Evolutionary conservation across 2,888 invertebrate genomes (phyloP).

Genomic region (Cactoblastis cactorum): DNA sequence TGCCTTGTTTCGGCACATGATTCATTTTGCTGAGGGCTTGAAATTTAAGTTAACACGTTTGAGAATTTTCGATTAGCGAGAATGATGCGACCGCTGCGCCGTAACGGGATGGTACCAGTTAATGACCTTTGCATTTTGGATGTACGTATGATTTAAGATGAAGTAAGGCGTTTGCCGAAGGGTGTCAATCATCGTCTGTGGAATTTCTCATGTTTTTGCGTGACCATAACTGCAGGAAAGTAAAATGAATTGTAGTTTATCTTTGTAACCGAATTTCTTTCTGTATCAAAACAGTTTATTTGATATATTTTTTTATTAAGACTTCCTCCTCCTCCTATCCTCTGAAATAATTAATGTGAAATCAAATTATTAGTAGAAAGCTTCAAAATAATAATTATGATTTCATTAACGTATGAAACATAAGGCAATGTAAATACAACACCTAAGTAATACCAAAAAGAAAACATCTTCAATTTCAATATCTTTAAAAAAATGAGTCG

Average conservation of each 20-base stretch:
- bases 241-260: neutral
- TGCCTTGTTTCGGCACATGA: constrained; percentile 61
- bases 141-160: constrained; percentile 10
- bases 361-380: too few relatives aligned
- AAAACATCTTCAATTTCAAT: too few relatives aligned
- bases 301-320: too few relatives aligned
- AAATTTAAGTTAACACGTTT: constrained; percentile 61
- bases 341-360: too few relatives aligned
- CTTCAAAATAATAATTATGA: too few relatives aligned
- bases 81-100: constrained; percentile 59
- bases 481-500: too few relatives aligned
- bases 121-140: constrained; percentile 32
- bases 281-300: too few relatives aligned
- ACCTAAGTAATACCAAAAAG: too few relatives aligned
- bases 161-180: constrained; percentile 2
- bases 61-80: constrained; percentile 66
- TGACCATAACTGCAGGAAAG: neutral
- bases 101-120: constrained; percentile 53
- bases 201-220: constrained; percentile 1
- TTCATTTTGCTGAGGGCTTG: constrained; percentile 64
- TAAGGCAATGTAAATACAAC: too few relatives aligned
- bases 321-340: too few relatives aligned
- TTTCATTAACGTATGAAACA: too few relatives aligned
- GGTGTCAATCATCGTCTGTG: constrained; percentile 8
- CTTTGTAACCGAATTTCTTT: neutral